Base-by-base conservation (phyloP, 2,797 vertebrate genomes). In the Aldrovandia affinis region DNA sequence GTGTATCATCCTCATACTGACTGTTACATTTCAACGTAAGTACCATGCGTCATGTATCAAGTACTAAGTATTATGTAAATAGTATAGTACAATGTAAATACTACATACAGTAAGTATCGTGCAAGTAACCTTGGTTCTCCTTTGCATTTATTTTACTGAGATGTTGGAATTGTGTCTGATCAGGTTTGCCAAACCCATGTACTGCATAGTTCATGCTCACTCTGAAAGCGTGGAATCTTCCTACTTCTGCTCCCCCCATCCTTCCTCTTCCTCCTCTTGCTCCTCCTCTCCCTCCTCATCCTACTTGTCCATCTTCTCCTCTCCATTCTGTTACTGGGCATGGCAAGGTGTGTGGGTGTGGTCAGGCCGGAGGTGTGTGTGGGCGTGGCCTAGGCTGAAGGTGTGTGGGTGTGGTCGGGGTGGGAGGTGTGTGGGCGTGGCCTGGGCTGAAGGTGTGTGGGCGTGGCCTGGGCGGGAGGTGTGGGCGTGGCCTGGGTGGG, bases 1-100 rank as follows among this genome's bases (percentile, higher is more conserved):
- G 36, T 0, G 93, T 85, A 86, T 95, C 86, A 89, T 96, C 87
- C 86, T 96, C 80, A 88, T 95, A 85, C 52, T 96, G 57, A 68
- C 86, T 14, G 22, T 94, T 87, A 63, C 92, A 25, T 92, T 95
- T 81, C 78, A 93, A 84, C 89, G 95, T 95, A 87, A 92, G 92
- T 85, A 44, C 28, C 39, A 39, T 33, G 18, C 1, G n/a, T 30
- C 28, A 30, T 33, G 36, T 70, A 54, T n/a, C 14, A 12, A 50
- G 57, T 20, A 61, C 15, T 82, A 28, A n/a, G n/a, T n/a, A n/a
- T 47, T 10, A 63, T 50, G 52, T 75, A 65, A 18, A 33, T n/a
- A 39, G 57, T n/a, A 28, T 5, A 55, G 5, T 54, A 55, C 52
- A 9, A 65, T 33, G 22, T 63, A 18, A 65, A 30, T 36, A 59